phyloP scores from a whole-genome alignment of 2,113 vertebrate genomes.

The Rhinichthys klamathensis region DNA sequence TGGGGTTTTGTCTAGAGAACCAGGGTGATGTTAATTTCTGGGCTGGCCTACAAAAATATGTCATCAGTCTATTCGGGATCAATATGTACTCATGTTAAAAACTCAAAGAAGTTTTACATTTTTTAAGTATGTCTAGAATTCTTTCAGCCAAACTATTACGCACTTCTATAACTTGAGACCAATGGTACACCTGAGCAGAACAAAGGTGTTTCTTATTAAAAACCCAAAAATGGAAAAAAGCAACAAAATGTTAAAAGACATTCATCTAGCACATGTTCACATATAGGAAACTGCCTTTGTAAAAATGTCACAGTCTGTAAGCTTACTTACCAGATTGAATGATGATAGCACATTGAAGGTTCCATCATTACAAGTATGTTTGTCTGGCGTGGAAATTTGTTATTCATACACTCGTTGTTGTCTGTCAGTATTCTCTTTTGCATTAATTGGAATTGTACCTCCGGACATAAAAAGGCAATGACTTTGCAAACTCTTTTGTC shows the following conservation, averaged over 20 bases:
- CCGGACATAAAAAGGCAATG: neutral
- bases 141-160: neutral
- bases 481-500: neutral
- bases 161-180: neutral
- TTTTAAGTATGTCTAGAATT: neutral
- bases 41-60: too few species aligned
- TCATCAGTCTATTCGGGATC: too few species aligned
- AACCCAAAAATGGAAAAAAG: neutral
- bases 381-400: neutral
- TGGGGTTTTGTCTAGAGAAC: too few species aligned
- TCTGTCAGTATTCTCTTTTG: neutral
- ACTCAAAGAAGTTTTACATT: neutral
- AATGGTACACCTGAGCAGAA: neutral
- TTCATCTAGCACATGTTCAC: neutral
- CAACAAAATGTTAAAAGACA: neutral
- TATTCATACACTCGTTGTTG: neutral
- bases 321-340: neutral
- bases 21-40: too few species aligned
- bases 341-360: neutral
- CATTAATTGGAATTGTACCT: neutral
- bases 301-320: neutral
- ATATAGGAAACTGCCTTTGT: neutral
- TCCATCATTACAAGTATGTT: neutral
- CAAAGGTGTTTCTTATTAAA: neutral
- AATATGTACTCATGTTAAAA: neutral